Conservation (phyloP, 1,140 invertebrate genomes). For the Coptotermes formosanus region DNA sequence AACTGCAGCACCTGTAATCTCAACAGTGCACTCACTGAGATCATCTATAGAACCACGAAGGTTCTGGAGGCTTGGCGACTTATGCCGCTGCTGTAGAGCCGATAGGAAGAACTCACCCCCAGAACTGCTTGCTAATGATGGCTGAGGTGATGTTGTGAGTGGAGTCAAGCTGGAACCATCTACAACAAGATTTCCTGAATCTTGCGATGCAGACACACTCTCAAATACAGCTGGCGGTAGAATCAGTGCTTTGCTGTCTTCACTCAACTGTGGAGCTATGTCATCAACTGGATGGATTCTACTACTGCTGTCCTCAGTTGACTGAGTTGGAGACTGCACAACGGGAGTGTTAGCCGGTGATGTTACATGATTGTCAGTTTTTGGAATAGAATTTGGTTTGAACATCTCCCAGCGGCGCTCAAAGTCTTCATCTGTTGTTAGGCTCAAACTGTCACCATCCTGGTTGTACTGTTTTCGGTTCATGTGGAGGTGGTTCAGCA, state of each 20-base stretch:
- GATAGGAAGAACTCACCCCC: slow-evolving; percentile 38
- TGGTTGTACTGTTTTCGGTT: neutral
- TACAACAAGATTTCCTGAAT: neutral
- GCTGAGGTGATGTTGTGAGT: slow-evolving; percentile 38
- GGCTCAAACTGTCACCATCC: slow-evolving; percentile 22
- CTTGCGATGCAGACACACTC: neutral
- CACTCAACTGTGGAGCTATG: neutral
- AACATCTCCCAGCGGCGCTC: slow-evolving; percentile 65
- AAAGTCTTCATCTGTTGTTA: slow-evolving; percentile 56
- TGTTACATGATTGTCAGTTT: slow-evolving; percentile 51
- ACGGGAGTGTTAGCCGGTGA: neutral
- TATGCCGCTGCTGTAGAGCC: slow-evolving; percentile 29
- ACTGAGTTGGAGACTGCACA: neutral
- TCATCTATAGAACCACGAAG: slow-evolving; percentile 51
- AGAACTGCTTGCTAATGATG: slow-evolving; percentile 39
- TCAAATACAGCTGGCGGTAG: neutral
- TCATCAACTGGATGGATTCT: neutral
- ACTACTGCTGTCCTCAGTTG: neutral
- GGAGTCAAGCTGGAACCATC: slow-evolving; percentile 21
- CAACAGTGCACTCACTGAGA: slow-evolving; percentile 36
- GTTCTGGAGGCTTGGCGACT: slow-evolving; percentile 55
- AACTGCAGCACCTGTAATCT: slow-evolving; percentile 33
- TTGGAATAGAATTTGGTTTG: slow-evolving; percentile 61
- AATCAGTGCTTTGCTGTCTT: neutral
- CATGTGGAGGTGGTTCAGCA: slow-evolving; percentile 53